Conservation (phyloP, 2,113 vertebrate genomes). For the Poeciliopsis occidentalis region DNA sequence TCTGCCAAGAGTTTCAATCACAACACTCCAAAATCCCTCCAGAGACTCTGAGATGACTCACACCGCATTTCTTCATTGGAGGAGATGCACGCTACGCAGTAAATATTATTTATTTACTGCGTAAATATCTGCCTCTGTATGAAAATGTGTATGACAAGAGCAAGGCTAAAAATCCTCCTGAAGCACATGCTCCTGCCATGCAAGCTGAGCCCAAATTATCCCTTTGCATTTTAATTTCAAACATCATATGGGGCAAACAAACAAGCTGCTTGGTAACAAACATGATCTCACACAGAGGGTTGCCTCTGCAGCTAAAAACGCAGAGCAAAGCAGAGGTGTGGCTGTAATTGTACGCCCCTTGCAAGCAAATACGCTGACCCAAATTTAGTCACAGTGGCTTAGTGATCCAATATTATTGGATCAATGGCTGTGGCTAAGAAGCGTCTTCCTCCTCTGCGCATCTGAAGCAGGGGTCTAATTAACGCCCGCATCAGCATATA, state of each 20-base stretch:
- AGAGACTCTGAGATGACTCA: constrained; percentile 14
- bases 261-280: constrained; percentile 1
- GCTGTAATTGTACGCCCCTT: constrained; percentile 21
- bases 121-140: constrained; percentile 28
- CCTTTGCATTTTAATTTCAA: constrained; percentile 36
- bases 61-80: constrained; percentile 9
- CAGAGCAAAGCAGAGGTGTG: constrained; percentile 19
- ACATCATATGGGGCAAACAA: not conserved
- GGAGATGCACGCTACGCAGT: not conserved
- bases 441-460: constrained; percentile 31
- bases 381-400: constrained; percentile 59
- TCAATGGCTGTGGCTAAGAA: constrained; percentile 47
- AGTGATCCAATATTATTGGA: constrained; percentile 18
- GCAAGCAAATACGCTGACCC: constrained; percentile 55
- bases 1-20: constrained; percentile 24
- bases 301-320: constrained; percentile 12
- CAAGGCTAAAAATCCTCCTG: constrained; percentile 55
- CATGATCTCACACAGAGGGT: not conserved
- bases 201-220: not conserved
- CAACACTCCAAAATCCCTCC: constrained; percentile 1
- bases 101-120: constrained; percentile 29
- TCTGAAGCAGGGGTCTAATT: constrained; percentile 46
- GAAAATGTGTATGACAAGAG: constrained; percentile 3
- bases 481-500: constrained; percentile 16
- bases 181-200: constrained; percentile 4